These are phyloP conservation scores for Esperia sulphurella DNA, from an alignment of 2,888 invertebrate species.

Conservation along the genomic window DNA sequence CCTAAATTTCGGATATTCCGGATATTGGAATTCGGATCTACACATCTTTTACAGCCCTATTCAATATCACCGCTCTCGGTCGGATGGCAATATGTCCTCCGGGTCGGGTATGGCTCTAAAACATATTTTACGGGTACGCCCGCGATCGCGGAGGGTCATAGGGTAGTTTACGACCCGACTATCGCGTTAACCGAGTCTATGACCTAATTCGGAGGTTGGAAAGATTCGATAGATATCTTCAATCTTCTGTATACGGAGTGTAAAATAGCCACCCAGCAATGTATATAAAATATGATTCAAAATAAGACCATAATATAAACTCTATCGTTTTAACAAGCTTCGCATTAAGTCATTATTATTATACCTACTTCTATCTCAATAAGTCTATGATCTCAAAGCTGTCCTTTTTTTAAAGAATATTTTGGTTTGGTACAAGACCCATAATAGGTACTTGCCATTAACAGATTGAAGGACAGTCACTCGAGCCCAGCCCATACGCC, in stretches of 20 bases:
- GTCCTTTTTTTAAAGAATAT: too few relatives aligned
- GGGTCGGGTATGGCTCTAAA: constrained; percentile 41
- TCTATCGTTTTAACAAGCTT: too few relatives aligned
- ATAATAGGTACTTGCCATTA: too few relatives aligned
- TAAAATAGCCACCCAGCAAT: not conserved
- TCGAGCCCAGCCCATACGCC: too few relatives aligned
- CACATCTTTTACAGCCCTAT: constrained; percentile 11
- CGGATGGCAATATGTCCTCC: constrained; percentile 41
- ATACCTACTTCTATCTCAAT: too few relatives aligned
- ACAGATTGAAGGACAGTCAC: too few relatives aligned
- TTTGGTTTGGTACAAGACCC: too few relatives aligned
- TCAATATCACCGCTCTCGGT: constrained; percentile 19
- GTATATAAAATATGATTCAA: too few relatives aligned
- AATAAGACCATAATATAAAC: too few relatives aligned
- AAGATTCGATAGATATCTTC: constrained; percentile 1
- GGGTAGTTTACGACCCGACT: constrained; percentile 41
- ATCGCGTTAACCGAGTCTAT: constrained; percentile 29
- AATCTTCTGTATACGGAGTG: not conserved
- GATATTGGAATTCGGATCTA: constrained; percentile 10
- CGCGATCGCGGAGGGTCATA: constrained; percentile 34
- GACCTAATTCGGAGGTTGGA: constrained; percentile 20
- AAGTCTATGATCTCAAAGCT: too few relatives aligned
- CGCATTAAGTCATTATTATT: too few relatives aligned
- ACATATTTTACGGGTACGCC: constrained; percentile 50
- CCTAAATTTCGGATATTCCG: constrained; percentile 10